Conservation (phyloP, 2,113 vertebrate genomes). For the Prionailurus viverrinus region DNA sequence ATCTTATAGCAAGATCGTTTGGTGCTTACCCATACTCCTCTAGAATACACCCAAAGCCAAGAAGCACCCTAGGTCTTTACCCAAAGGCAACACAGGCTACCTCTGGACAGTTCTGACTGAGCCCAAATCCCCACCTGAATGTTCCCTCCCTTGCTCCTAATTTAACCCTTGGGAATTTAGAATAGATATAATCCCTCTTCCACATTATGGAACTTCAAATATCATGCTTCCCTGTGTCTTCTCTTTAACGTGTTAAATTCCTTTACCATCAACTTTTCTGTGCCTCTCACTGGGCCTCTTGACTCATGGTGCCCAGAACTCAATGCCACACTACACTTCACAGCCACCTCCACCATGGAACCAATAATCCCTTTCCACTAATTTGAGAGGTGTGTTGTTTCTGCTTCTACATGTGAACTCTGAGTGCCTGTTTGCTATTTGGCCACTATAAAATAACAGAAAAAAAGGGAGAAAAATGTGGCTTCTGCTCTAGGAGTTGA, state of each 20-base stretch:
- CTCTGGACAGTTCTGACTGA: not conserved
- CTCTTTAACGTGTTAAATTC: not conserved
- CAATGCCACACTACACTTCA: accelerated
- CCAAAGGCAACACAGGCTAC: too few relatives aligned
- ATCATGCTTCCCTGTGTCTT: not conserved
- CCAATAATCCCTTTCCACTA: not conserved
- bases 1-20: not conserved
- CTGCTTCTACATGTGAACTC: not conserved
- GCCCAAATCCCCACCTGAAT: not conserved
- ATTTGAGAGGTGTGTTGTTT: not conserved
- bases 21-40: not conserved
- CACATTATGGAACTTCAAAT: not conserved
- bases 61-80: not conserved
- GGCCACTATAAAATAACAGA: not conserved
- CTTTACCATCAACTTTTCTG: not conserved
- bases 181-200: not conserved
- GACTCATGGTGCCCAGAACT: not conserved
- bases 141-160: not conserved
- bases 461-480: not conserved
- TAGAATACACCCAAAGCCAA: not conserved
- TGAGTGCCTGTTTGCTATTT: not conserved
- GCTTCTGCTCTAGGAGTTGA: not conserved
- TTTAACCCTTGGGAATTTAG: not conserved
- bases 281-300: not conserved
- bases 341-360: not conserved